Base-by-base conservation (phyloP, 2,797 vertebrate genomes). In the Darevskia mixta region DNA sequence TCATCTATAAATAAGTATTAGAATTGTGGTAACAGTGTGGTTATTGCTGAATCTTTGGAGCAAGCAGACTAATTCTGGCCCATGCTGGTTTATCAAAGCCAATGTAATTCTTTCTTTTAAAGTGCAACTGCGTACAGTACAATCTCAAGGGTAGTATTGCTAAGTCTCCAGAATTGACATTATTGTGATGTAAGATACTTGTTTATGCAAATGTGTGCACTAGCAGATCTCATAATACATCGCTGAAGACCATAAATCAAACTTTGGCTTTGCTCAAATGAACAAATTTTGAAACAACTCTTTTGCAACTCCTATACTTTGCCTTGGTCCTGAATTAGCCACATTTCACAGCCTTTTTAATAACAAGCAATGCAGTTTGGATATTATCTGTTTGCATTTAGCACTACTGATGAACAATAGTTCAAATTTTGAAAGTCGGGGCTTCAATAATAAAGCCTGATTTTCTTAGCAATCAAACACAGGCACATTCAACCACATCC, bases 381-480 rank as follows among this genome's bases (percentile, higher is more conserved):
- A 94, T 93, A 94, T 87, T 90, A 94, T 92, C 91, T 89, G 91
- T 90, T 89, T 89, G 92, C 88, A 79, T 82, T 77, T 91, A 82
- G 91, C 79, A 38, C 29, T 90, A 89, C 55, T 86, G 90, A 88
- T 67, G 90, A 91, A 85, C 38, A 90, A 94, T 92, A 91, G 91
- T 90, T 95, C 86, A 82, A 84, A 92, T 93, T 93, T 84, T 92
- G 92, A 93, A 94, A 93, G 85, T 92, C 90, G 90, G 83, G 17
- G 73, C 90, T 92, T 90, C 92, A 90, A 93, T 92, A 95, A 94
- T 81, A 90, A 93, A 87, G 91, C 93, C 89, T 95, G 94, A 96
- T 95, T 96, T 95, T 92, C 95, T 93, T 93, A 92, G 93, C 91
- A 89, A 92, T 92, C 87, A 85, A 92, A 91, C 82, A 90, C 91